These are phyloP conservation scores for Rhyzopertha dominica DNA, from an alignment of 1,140 invertebrate species.

Conservation along the genomic window DNA sequence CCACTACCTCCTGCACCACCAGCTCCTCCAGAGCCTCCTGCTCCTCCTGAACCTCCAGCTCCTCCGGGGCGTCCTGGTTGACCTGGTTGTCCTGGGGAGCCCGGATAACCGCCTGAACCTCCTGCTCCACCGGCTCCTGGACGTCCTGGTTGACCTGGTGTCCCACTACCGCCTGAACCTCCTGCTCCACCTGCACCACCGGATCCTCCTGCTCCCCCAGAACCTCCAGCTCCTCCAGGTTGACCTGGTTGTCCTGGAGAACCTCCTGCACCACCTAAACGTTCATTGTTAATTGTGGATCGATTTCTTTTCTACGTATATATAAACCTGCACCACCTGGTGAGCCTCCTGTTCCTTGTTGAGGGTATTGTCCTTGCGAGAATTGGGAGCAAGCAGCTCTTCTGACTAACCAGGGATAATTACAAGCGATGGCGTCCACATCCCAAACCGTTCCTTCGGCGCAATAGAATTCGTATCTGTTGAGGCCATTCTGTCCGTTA, in stretches of 20 bases:
- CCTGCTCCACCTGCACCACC: constrained; percentile 1
- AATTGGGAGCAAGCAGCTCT: constrained; percentile 15
- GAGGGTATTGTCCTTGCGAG: too few species aligned
- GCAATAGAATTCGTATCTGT: constrained; percentile 58
- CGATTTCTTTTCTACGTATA: too few species aligned
- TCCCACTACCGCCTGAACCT: constrained; percentile 17
- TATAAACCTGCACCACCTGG: constrained; percentile 17
- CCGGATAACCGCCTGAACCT: constrained; percentile 20
- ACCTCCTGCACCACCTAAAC: constrained; percentile 18
- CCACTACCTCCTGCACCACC: too few species aligned
- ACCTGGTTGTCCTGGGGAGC: constrained; percentile 13
- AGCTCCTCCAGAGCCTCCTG: too few species aligned
- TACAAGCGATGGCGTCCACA: constrained; percentile 52
- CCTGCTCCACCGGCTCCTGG: constrained; percentile 24
- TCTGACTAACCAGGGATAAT: constrained; percentile 51
- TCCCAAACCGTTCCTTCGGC: constrained; percentile 61
- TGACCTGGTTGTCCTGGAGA: constrained; percentile 20
- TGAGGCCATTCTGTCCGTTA: constrained; percentile 49
- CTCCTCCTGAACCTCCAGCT: constrained; percentile 19
- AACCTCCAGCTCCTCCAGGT: constrained; percentile 15
- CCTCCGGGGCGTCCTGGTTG: constrained; percentile 24
- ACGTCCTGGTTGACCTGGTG: constrained; percentile 30
- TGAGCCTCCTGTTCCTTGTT: neutral
- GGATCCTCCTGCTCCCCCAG: constrained; percentile 3
- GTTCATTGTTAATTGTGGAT: too few species aligned